Evolutionary conservation across 2,113 vertebrate genomes (phyloP).

Genomic region (Sprattus sprattus): DNA sequence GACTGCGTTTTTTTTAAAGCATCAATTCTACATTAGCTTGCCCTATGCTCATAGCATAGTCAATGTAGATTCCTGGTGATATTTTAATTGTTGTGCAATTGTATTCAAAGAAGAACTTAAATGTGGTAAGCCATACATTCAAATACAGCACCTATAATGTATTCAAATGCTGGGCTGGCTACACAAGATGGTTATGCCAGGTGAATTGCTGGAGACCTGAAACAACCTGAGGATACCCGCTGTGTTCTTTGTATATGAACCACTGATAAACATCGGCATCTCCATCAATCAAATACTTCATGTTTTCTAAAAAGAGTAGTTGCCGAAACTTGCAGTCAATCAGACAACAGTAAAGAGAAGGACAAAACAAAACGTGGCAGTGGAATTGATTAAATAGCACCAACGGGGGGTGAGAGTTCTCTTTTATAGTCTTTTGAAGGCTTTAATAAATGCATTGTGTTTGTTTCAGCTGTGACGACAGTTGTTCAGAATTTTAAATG

Average conservation of each 20-base stretch:
- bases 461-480: neutral
- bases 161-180: neutral
- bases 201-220: neutral
- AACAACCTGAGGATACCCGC: neutral
- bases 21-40: neutral
- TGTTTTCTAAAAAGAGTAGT: neutral
- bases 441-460: neutral
- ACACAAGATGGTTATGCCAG: neutral
- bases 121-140: neutral
- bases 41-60: neutral
- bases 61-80: neutral
- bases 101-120: neutral
- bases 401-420: neutral
- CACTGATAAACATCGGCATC: neutral
- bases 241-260: neutral
- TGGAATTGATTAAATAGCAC: neutral
- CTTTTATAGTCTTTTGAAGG: neutral
- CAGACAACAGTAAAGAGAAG: neutral
- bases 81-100: too few species aligned
- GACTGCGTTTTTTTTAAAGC: neutral
- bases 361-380: neutral
- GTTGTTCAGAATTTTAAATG: neutral
- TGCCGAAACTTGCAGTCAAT: neutral
- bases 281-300: neutral
- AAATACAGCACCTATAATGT: neutral